Base-by-base conservation (phyloP, 2,113 vertebrate genomes). In the Sceloporus undulatus region DNA sequence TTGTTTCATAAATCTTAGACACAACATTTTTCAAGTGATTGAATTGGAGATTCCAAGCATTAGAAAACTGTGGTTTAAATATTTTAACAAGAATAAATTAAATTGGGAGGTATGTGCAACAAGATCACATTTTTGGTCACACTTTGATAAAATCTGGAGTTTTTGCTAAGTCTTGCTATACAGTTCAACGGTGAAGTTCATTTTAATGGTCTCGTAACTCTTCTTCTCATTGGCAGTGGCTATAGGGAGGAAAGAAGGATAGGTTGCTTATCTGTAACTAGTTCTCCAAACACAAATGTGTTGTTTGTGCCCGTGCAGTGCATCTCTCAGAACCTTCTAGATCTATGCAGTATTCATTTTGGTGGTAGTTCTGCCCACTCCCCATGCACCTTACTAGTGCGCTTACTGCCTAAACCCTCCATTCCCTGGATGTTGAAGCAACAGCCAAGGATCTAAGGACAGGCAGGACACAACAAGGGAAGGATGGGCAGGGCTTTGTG, bases 1-100 rank as follows among this genome's bases (percentile, higher is more conserved):
- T 0, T 0, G 10, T 0, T 0, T 48, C 5, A 74, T 0, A 0
- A 6, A 1, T 78, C 27, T 48, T 42, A 27, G 56, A 34, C 9
- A 2, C 42, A 54, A 16, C 27, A 16, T 70, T 27, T 13, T 1
- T 25, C 48, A 23, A 25, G 27, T 23, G 54, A 48, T 21, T 56
- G 11, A 65, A 77, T 21, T 40, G 78, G 38, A 34, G 29, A 40
- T 0, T 0, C 0, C 9, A 42, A 42, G 0, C 38, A 1, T 14
- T 38, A 75, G 38, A 62, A 0, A 0, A 0, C 40, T 71, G 82
- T n/a, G 23, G 25, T 48, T 68, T 73, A 54, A n/a, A 48, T 34
- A 71, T 25, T 1, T 13, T 0, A 38, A 79, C 54, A 65, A 76
- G 9, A 0, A 52, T 56, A 9, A 8, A 54, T 34, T 79, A 70